Percentiles rank a stretch among this genome's conserved stretches.
These are phyloP conservation scores for Monarcha castaneiventris DNA, from an alignment of 2,113 vertebrate genomes.

Conservation along the genomic window DNA sequence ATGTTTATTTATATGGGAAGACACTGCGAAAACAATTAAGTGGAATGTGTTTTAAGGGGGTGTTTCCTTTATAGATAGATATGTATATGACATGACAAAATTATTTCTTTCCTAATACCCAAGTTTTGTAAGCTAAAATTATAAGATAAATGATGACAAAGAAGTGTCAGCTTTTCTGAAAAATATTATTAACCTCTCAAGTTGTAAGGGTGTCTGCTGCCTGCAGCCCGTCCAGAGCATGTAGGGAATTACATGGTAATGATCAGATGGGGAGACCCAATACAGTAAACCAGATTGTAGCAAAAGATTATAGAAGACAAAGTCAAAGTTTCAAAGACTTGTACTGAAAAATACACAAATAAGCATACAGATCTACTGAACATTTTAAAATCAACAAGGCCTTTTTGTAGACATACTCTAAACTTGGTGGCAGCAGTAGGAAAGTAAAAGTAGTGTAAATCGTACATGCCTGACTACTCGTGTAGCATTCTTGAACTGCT, in stretches of 20 bases:
- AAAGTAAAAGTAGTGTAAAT: conserved; percentile 69
- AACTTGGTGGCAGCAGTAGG: conserved; percentile 59
- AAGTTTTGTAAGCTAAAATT: neutral
- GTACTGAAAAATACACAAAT: neutral
- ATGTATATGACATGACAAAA: neutral
- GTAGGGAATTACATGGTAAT: neutral
- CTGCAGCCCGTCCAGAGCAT: neutral
- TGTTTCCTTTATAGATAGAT: neutral
- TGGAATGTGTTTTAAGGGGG: neutral
- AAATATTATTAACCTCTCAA: neutral
- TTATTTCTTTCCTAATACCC: neutral
- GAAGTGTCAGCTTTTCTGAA: neutral
- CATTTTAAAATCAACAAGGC: neutral
- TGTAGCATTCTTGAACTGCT: conserved; percentile 74
- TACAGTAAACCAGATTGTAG: neutral
- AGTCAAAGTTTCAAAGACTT: neutral
- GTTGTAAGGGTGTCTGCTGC: neutral
- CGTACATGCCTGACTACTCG: conserved; percentile 55
- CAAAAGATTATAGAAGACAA: neutral
- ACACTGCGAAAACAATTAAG: neutral
- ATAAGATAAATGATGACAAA: neutral
- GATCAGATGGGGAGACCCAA: neutral
- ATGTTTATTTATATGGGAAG: neutral
- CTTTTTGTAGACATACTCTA: conserved; percentile 46
- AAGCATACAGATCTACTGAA: neutral